Conservation (phyloP, 2,113 vertebrate genomes). For the Patagioenas fasciata region DNA sequence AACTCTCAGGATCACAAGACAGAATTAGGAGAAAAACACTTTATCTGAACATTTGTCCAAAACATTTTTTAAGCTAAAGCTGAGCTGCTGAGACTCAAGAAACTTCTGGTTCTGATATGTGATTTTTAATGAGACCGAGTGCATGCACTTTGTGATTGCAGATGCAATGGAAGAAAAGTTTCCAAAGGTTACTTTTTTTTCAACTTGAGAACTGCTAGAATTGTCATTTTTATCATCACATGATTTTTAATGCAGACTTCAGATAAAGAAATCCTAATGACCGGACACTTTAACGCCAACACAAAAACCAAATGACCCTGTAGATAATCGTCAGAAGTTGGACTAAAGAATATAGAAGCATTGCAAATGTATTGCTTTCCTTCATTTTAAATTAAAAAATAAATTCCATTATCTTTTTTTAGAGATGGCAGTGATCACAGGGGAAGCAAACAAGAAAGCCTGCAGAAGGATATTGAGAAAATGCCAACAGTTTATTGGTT, state of each 20-base stretch:
- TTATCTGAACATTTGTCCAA: neutral
- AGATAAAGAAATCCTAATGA: neutral
- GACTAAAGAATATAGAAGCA: neutral
- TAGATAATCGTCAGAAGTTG: neutral
- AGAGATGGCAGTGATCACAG: neutral
- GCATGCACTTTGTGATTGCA: neutral
- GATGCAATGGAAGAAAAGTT: neutral
- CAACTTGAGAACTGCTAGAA: neutral
- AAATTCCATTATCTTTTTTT: neutral
- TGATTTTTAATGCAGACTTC: neutral
- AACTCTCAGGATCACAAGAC: neutral
- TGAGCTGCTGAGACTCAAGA: neutral
- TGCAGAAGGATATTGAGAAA: neutral
- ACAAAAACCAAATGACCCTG: neutral
- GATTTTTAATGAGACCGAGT: neutral
- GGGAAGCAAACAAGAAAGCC: neutral
- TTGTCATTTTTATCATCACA: neutral
- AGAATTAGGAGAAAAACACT: neutral
- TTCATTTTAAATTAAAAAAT: conserved; percentile 8
- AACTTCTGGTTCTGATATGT: neutral
- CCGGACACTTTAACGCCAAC: neutral
- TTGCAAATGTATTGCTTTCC: neutral
- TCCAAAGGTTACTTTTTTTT: neutral
- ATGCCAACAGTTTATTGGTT: neutral
- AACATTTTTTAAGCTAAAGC: neutral